These are phyloP conservation scores for Drosophila pruinosa DNA, from an alignment of 1,140 invertebrate genomes.

Conservation along the genomic window DNA sequence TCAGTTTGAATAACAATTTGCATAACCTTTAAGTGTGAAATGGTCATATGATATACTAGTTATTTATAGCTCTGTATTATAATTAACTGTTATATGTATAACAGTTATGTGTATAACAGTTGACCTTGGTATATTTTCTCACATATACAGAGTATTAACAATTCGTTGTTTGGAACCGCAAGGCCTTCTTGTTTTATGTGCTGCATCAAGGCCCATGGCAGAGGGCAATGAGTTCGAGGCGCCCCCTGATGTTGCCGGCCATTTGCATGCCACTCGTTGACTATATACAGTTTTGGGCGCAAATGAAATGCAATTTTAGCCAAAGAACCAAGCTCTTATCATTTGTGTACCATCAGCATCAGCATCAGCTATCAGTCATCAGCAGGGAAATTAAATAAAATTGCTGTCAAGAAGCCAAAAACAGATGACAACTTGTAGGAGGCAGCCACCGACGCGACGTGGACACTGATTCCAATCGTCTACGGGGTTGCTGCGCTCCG, in stretches of 20 bases:
- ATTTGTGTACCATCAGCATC: conserved; percentile 55
- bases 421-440: conserved; percentile 67
- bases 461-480: conserved; percentile 71
- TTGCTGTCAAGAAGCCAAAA: conserved; percentile 66
- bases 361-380: conserved; percentile 62
- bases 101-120: too few species aligned
- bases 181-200: conserved; percentile 55
- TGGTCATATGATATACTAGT: too few species aligned
- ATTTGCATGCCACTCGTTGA: conserved; percentile 36
- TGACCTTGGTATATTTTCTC: too few species aligned
- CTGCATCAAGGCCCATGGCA: conserved; percentile 27
- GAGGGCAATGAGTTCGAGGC: conserved; percentile 12
- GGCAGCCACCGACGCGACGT: conserved; percentile 41
- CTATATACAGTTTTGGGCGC: conserved; percentile 49
- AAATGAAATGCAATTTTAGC: conserved; percentile 73
- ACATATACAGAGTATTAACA: conserved; percentile 42
- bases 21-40: too few species aligned
- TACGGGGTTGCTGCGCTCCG: conserved; percentile 69
- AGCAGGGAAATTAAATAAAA: conserved; percentile 72
- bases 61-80: background rate
- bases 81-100: background rate
- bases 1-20: background rate
- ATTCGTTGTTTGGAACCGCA: background rate
- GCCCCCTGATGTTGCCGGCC: conserved; percentile 29
- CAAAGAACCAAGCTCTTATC: conserved; percentile 59